Evolutionary conservation across 2,113 vertebrate species (phyloP), one percentile per base, ranked within the genome.

Genomic region (Bubo bubo): DNA sequence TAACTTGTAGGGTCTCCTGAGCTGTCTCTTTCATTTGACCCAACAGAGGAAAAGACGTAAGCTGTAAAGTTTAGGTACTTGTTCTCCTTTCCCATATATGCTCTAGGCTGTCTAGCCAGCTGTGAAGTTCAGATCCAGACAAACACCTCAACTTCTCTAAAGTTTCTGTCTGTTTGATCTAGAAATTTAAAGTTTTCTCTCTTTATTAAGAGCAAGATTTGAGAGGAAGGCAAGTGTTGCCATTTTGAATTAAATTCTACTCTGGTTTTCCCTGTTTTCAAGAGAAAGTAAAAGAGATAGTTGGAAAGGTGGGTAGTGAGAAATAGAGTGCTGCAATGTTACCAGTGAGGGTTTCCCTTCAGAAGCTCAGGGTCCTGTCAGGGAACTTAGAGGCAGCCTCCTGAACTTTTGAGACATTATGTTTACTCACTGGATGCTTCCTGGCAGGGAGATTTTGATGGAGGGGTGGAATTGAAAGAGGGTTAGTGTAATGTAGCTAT

Each of bases 331-430:
- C 50, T 79, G 9, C 28, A 12, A 9, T 32, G 53, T 67, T 80
- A 55, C 11, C 41, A 8, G 1, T 3, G 20, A 45, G 23, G 7
- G 14, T 64, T 88, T 93, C 19, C 45, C 12, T 66, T 72, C 50
- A 66, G 34, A 58, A 93, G 55, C 55, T 55, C 49, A 12, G 1
- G 10, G 26, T 82, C 55, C 17, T 2, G 1, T n/a, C 0, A 0
- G n/a, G 18, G 23, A 23, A 11, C 35, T 79, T 24, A 14, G 17
- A 74, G n/a, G 52, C 47, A 86, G 41, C 24, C 30, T 62, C 35
- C 50, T 47, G 39, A 84, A 43, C 34, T 72, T 84, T 4, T 26
- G 35, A 23, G 19, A 5, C 3, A 1, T 59, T 12, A 1, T 0
- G 0, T 79, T 53, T 95, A 32, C 58, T 82, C n/a, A 23, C 17